Evolutionary conservation across 2,797 vertebrate genomes (phyloP), one percentile per base, ranked within the genome.

Genomic region (Lagorchestes hirsutus): DNA sequence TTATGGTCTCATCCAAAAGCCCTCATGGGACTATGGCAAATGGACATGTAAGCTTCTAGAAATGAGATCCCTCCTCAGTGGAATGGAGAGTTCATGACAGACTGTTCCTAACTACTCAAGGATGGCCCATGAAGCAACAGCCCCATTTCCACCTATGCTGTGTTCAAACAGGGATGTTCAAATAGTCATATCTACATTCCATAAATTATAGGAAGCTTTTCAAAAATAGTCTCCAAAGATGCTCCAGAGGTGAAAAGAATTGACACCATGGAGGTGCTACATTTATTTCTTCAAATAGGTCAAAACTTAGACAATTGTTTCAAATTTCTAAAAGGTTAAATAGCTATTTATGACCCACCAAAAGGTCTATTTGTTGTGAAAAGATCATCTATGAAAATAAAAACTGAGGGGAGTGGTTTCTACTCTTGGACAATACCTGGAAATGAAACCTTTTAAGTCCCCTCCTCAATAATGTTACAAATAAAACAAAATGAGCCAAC

Each of bases 31-130:
- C 90, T 13, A 34, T 22, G 29, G 52, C 8, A 50, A 31, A 40
- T 82, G 40, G 46, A 58, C 92, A 92, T 28, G 1, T 46, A 27
- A 6, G 94, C 90, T 93, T 90, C 93, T 95, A 94, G 54, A 96
- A 94, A 54, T 52, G 13, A 94, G 10, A 56, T 62, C n/a, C 40
- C 92, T 87, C 31, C 59, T 93, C 54, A 13, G 55, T 90, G n/a
- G 12, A 40, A 5, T 27, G 31, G 1, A 28, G 54, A 50, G 31
- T 50, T 90, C 56, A 13, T 6, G 59, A 55, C 95, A 67, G 34
- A 67, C 5, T 59, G 55, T 55, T 40, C 18, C 27, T 1, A 22
- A 40, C 52, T 55, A 46, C 29, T 27, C 1, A 0, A 1, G 40
- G 46, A 92, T 46, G 29, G 52, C 6, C 2, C 46, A 29, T 74